Conservation (phyloP, 2,888 invertebrate species). For the Steinernema scapterisci region DNA sequence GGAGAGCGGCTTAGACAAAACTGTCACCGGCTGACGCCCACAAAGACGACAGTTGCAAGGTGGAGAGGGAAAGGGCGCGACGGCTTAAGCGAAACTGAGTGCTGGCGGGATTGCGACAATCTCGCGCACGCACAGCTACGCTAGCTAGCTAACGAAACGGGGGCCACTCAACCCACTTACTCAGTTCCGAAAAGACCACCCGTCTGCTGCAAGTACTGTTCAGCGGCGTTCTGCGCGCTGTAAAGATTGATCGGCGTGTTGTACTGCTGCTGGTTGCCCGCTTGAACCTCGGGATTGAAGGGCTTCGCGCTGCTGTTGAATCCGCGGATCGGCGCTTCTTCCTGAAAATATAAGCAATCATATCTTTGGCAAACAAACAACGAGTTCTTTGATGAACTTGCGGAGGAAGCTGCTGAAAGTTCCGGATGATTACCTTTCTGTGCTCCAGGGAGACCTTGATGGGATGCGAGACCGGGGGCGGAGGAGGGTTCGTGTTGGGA, state of each 20-base stretch:
- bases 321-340: conserved; percentile 33
- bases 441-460: conserved; percentile 34
- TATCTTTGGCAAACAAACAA: neutral
- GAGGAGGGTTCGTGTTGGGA: conserved; percentile 13
- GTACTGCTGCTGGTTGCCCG: conserved; percentile 42
- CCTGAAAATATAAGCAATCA: conserved; percentile 15
- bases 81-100: too few species aligned
- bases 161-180: conserved; percentile 36
- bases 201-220: conserved; percentile 61
- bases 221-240: conserved; percentile 56
- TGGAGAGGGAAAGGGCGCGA: too few species aligned
- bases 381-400: too few species aligned
- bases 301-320: conserved; percentile 33
- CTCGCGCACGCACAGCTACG: neutral
- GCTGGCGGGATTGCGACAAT: conserved; percentile 35
- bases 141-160: neutral
- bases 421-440: neutral
- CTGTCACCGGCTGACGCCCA: conserved; percentile 36
- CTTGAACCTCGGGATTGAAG: conserved; percentile 6
- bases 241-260: conserved; percentile 48
- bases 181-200: conserved; percentile 56
- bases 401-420: neutral
- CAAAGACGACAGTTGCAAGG: conserved; percentile 34
- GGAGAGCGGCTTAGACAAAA: neutral
- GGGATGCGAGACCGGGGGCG: conserved; percentile 9